Conservation (phyloP, 1,140 invertebrate genomes). For the Ceratosolen fusciceps region DNA sequence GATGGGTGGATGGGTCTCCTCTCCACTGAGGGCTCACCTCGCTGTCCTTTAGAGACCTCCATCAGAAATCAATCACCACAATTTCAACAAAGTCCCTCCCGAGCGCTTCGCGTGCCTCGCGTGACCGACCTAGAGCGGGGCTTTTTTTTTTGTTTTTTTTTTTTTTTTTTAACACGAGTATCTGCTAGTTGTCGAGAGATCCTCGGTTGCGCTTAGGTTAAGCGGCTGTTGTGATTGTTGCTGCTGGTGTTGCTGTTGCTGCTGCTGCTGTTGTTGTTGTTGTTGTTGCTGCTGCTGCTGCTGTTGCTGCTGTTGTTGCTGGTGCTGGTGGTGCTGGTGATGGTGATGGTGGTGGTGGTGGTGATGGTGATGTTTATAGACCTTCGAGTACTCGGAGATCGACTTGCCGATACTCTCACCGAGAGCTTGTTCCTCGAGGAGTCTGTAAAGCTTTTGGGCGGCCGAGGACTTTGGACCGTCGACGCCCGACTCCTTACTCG, state of each 20-base stretch:
- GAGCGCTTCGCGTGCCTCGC: background rate
- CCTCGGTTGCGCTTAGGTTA: slow-evolving; percentile 51
- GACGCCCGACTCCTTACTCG: background rate
- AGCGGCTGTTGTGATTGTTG: slow-evolving; percentile 50
- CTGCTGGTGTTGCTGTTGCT: slow-evolving; percentile 46
- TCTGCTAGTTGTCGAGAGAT: slow-evolving; percentile 53
- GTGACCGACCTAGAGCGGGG: background rate
- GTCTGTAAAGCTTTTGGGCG: slow-evolving; percentile 66
- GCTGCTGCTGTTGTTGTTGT: too few relatives aligned
- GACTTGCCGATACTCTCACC: slow-evolving; percentile 60
- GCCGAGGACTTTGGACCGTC: slow-evolving; percentile 55
- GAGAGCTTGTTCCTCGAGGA: slow-evolving; percentile 68
- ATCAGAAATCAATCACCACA: background rate
- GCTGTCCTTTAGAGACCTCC: slow-evolving; percentile 2
- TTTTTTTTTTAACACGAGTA: slow-evolving; percentile 23
- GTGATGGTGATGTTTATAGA: too few relatives aligned
- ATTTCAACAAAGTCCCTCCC: background rate
- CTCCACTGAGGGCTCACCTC: slow-evolving; percentile 34
- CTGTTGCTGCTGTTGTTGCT: too few relatives aligned
- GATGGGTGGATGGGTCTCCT: background rate
- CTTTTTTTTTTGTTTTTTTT: too few relatives aligned
- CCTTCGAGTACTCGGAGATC: slow-evolving; percentile 53
- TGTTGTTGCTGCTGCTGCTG: too few relatives aligned
- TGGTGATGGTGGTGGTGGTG: too few relatives aligned
- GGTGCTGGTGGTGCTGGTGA: too few relatives aligned